phyloP scores from a whole-genome alignment of 35 echinoderm and acorn worm species.

The Holothuria glaberrima region DNA sequence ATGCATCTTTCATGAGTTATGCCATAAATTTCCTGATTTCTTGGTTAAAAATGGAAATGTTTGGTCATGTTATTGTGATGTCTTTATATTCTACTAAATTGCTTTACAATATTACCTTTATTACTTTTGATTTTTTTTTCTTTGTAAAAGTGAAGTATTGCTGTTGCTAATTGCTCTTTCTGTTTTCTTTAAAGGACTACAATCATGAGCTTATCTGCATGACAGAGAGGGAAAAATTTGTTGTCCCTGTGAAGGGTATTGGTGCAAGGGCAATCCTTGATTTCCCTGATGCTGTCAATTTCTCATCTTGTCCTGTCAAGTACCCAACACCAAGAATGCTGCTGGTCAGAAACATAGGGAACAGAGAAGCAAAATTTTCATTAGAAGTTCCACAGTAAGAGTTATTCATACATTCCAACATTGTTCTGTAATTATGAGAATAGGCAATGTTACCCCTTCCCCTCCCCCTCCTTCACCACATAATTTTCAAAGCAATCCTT shows the following conservation, averaged over 20 bases:
- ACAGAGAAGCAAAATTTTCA: conserved; percentile 91
- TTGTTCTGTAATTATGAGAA: too few relatives aligned
- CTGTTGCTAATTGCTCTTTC: neutral
- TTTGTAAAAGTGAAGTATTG: neutral
- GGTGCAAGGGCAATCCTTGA: conserved; percentile 94
- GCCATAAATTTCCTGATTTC: too few relatives aligned
- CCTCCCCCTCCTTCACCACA: too few relatives aligned
- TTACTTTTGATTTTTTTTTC: neutral
- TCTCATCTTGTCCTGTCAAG: conserved; percentile 93
- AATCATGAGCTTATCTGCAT: conserved; percentile 98
- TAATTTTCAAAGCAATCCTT: too few relatives aligned
- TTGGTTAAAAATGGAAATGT: too few relatives aligned
- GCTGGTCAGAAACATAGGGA: conserved; percentile 94
- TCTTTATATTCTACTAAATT: neutral
- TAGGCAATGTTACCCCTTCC: too few relatives aligned
- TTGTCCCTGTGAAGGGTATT: conserved; percentile 88
- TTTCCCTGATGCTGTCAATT: conserved; percentile 98
- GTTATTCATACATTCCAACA: too few relatives aligned
- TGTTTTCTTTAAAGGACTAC: conserved; percentile 74
- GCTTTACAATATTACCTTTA: neutral
- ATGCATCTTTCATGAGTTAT: too few relatives aligned
- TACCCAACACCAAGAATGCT: conserved; percentile 84
- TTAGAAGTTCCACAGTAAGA: conserved; percentile 80
- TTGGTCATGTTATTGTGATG: too few relatives aligned
- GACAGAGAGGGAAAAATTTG: conserved; percentile 98